Percentiles rank a stretch among this genome's conserved stretches.
Conservation (phyloP, 2,113 vertebrate genomes). For the Montifringilla adamsi region DNA sequence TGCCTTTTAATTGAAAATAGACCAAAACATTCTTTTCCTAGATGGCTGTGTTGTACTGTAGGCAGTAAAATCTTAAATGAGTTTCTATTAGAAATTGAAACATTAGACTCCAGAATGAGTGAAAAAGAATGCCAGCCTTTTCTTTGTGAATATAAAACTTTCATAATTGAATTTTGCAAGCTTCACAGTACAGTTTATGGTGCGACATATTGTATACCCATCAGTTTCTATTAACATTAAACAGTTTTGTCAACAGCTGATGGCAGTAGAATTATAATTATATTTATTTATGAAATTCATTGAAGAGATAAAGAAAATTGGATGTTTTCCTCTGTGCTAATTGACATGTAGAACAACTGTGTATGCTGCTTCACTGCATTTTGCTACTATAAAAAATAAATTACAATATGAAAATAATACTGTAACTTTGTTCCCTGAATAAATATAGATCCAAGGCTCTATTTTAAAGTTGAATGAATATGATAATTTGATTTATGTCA, state of each 20-base stretch:
- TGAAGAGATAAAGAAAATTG: slow-evolving; percentile 33
- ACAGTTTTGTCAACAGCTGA: slow-evolving; percentile 46
- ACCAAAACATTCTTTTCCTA: neutral
- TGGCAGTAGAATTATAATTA: slow-evolving; percentile 60
- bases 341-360: slow-evolving; percentile 22
- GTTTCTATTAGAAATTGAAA: slow-evolving; percentile 3
- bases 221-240: slow-evolving; percentile 47
- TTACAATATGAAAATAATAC: neutral
- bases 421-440: neutral
- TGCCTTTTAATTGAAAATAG: neutral
- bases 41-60: neutral
- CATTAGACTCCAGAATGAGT: neutral
- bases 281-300: slow-evolving; percentile 46
- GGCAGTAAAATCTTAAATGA: neutral
- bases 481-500: slow-evolving; percentile 14
- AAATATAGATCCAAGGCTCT: neutral
- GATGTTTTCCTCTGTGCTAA: slow-evolving; percentile 38
- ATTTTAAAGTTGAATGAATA: neutral
- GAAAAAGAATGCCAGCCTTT: slow-evolving; percentile 2
- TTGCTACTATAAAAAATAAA: neutral
- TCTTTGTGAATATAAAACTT: slow-evolving; percentile 15
- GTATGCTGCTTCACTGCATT: neutral
- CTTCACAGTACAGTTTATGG: slow-evolving; percentile 25
- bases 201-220: neutral
- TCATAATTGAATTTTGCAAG: slow-evolving; percentile 34